These are phyloP conservation scores for Dipodomys merriami DNA, from an alignment of 2,113 vertebrate genomes.

Conservation along the genomic window DNA sequence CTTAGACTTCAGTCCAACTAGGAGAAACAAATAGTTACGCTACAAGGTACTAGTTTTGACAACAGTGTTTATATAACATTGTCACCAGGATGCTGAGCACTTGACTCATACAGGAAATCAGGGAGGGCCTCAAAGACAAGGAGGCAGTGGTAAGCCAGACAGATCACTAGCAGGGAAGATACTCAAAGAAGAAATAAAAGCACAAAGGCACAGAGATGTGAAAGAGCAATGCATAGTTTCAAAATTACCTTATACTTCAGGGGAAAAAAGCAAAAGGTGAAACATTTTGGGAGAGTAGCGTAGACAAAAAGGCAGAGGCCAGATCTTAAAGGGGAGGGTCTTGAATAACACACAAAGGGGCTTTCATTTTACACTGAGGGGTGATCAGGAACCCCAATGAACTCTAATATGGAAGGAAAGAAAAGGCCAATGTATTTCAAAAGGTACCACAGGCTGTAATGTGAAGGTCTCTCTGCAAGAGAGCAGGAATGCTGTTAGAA, in stretches of 20 bases:
- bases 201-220: background rate
- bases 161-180: background rate
- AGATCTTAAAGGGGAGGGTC: background rate
- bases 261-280: background rate
- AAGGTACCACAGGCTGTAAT: background rate
- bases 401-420: background rate
- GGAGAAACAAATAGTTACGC: background rate
- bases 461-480: background rate
- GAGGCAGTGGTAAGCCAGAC: background rate
- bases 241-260: background rate
- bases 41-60: background rate
- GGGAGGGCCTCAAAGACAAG: background rate
- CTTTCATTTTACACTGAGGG: background rate
- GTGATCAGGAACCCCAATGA: background rate
- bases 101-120: background rate
- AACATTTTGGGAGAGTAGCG: background rate
- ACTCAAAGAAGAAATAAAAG: background rate
- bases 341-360: background rate
- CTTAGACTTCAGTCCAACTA: background rate
- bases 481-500: background rate
- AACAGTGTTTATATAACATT: background rate
- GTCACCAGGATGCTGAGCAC: background rate
- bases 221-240: background rate
- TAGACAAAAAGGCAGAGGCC: background rate
- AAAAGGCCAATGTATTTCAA: background rate